Conservation (phyloP, 2,797 vertebrate species). For the Poecilia gillii region DNA sequence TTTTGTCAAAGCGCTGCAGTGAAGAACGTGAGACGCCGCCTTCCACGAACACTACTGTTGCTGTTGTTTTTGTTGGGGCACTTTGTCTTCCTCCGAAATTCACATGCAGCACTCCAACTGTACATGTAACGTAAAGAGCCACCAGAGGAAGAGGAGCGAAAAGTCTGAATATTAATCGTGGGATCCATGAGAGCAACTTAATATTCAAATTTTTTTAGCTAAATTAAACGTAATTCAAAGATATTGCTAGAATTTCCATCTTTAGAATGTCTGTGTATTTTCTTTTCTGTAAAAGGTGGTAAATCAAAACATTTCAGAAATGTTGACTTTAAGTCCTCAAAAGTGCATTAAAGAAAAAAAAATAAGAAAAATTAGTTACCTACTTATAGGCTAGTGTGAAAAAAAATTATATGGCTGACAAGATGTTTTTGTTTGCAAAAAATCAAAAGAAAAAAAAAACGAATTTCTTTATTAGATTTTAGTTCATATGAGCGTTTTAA, state of each 20-base stretch:
- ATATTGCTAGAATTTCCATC: neutral
- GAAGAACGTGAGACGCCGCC: conserved; percentile 63
- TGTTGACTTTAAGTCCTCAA: neutral
- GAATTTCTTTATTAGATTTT: neutral
- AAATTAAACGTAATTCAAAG: neutral
- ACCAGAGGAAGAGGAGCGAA: neutral
- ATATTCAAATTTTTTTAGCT: neutral
- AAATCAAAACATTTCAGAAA: neutral
- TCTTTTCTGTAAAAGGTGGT: neutral
- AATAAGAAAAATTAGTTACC: neutral
- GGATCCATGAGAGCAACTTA: neutral
- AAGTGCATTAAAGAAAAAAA: neutral
- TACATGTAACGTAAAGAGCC: conserved; percentile 36
- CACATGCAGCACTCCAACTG: conserved; percentile 38
- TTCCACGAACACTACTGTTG: conserved; percentile 38
- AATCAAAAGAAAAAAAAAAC: neutral
- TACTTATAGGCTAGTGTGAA: neutral
- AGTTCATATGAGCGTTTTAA: neutral
- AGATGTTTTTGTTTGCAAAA: neutral
- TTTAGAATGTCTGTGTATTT: neutral
- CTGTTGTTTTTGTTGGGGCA: conserved; percentile 27
- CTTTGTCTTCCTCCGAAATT: conserved; percentile 28
- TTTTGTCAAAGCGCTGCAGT: conserved; percentile 65
- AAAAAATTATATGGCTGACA: neutral
- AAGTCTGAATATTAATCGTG: neutral